Evolutionary conservation across 1,140 invertebrate species (phyloP).

Genomic region (Steinernema feltiae): DNA sequence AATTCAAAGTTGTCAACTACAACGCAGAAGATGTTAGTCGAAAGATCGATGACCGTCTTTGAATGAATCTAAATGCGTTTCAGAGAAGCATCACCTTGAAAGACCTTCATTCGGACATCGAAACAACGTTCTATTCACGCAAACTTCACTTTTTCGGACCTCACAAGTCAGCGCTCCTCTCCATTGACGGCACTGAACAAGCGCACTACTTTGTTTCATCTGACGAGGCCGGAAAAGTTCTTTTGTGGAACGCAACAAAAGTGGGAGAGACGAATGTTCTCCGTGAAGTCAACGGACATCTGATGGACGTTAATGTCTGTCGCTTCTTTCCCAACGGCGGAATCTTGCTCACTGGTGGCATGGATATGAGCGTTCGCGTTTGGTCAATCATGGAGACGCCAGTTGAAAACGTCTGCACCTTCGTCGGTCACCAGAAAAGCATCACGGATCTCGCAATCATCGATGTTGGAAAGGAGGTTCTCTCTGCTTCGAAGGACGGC

Average conservation of each 20-base stretch:
- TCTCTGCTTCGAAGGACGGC: constrained; percentile 71
- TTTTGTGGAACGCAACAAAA: not conserved
- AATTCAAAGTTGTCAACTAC: not conserved
- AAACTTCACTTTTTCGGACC: not conserved
- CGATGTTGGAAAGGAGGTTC: constrained; percentile 69
- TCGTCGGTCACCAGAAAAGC: constrained; percentile 66
- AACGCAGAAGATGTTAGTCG: not conserved
- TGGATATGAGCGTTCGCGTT: constrained; percentile 68
- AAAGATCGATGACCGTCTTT: not conserved
- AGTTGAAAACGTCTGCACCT: constrained; percentile 66
- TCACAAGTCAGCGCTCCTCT: not conserved
- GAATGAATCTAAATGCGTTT: not conserved
- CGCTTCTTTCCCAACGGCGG: constrained; percentile 70
- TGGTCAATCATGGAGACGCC: constrained; percentile 66
- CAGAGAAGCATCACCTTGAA: not conserved
- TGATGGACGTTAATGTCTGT: constrained; percentile 68
- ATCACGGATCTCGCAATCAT: constrained; percentile 67
- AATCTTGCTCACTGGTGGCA: constrained; percentile 67
- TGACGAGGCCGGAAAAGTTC: not conserved
- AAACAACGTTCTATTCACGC: not conserved
- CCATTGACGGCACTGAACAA: not conserved
- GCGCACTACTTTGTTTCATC: not conserved
- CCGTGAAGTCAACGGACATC: constrained; percentile 65
- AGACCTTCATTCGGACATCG: not conserved
- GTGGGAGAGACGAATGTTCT: not conserved